These are phyloP conservation scores for Pelusios castaneus DNA, from an alignment of 2,113 vertebrate species.

Conservation along the genomic window DNA sequence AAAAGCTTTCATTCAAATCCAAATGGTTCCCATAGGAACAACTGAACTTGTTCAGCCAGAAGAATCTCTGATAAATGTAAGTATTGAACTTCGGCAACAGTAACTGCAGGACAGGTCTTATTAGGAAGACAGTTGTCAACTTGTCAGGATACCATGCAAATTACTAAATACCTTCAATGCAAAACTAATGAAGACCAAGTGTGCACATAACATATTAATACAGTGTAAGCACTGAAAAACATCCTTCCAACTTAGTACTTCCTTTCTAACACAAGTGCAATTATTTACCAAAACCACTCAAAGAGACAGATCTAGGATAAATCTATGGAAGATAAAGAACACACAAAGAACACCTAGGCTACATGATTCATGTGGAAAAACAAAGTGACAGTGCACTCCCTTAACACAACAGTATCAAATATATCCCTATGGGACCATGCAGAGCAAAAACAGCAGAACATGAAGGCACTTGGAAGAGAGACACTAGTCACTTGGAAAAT, in stretches of 20 bases:
- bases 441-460: background rate
- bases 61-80: rapidly evolving
- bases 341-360: background rate
- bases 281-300: background rate
- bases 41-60: background rate
- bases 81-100: background rate
- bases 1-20: background rate
- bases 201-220: background rate
- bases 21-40: background rate
- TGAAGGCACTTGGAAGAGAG: background rate
- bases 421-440: background rate
- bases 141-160: background rate
- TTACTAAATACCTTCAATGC: background rate
- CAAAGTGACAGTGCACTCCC: background rate
- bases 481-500: background rate
- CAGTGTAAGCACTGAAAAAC: background rate
- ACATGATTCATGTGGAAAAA: background rate
- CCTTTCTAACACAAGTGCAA: background rate
- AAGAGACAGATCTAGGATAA: conserved; percentile 18
- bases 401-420: background rate
- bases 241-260: background rate
- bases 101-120: background rate
- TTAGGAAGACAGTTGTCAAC: background rate
- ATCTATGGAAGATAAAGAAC: conserved; percentile 27
- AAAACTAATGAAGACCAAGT: background rate